phyloP scores from a whole-genome alignment of 1,140 invertebrate species.

The Hyphantria cunea region DNA sequence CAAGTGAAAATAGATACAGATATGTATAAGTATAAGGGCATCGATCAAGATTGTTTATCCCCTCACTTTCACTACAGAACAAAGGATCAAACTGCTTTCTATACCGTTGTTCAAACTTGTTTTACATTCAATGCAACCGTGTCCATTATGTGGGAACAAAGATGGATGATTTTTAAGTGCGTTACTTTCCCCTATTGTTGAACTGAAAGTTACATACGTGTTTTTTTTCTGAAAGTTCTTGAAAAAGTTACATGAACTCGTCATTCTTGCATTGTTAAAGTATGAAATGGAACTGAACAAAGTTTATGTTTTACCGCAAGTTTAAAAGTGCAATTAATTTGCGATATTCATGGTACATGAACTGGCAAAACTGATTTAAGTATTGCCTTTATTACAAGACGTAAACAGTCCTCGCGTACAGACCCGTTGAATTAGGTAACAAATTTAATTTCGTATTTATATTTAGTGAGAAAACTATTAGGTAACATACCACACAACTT shows the following conservation, averaged over 20 bases:
- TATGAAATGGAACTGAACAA: no score
- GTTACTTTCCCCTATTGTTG: constrained; percentile 10
- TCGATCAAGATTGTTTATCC: constrained; percentile 43
- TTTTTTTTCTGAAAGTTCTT: no score
- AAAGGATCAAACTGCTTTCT: constrained; percentile 70
- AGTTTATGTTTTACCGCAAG: no score
- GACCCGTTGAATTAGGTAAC: not conserved
- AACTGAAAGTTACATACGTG: constrained; percentile 1
- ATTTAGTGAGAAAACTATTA: constrained; percentile 9
- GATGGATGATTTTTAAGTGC: not conserved
- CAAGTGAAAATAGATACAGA: no score
- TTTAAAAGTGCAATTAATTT: no score
- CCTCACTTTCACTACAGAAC: constrained; percentile 59
- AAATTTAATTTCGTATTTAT: constrained; percentile 1
- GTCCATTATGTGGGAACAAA: constrained; percentile 16
- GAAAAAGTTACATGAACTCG: not conserved
- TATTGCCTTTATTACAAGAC: no score
- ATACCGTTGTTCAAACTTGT: constrained; percentile 38
- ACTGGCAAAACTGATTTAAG: no score
- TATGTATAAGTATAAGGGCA: no score
- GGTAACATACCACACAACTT: constrained; percentile 7
- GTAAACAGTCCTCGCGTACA: no score
- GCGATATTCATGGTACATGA: no score
- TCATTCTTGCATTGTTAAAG: not conserved
- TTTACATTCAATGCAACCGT: constrained; percentile 50